Base-by-base conservation (phyloP, 2,797 vertebrate species). In the Clamator glandarius region DNA sequence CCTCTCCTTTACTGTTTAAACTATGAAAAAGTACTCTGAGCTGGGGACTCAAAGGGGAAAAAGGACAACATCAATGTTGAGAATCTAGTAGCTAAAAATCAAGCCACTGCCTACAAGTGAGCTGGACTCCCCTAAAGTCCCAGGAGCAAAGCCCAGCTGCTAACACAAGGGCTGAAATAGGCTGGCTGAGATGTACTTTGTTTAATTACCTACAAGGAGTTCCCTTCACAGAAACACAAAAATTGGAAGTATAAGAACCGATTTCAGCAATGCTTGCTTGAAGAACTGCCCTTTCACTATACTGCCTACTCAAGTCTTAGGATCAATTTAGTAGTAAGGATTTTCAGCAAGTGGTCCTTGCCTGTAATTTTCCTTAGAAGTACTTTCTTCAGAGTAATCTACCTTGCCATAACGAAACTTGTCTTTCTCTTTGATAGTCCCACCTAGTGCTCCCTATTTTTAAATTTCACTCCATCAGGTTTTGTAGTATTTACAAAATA, bases 21-120 rank as follows among this genome's bases (percentile, higher is more conserved):
- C 48, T 23, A 11, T 23, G 29, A n/a, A 82, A 50, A 46, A 83
- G 15, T 25, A 25, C 41, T 26, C 9, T 1, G 33, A 87, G 50
- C 52, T 15, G 6, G 14, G 35, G 26, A 76, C 25, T 62, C 62
- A 41, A 44, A 83, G 18, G 16, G 20, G 78, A 68, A 68, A 62
- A 48, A 81, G 31, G 26, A 51, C 46, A 59, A 36, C 16, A 11
- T 18, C 52, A 64, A 72, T 4, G 17, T 39, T 1, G 4, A 44
- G 81, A 68, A 90, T 50, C 20, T 39, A 90, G 59, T 5, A 77
- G 72, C n/a, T 82, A 31, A 72, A 88, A 89, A 28, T 68, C 15
- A 72, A 74, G 36, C 33, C 0, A 0, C 11, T 68, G 50, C 39
- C 2, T 5, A 7, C 0, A 1, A 59, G 41, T 3, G 15, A 54